Evolutionary conservation across 2,888 invertebrate species (phyloP).

Genomic region (Dasysyrphus albostriatus): DNA sequence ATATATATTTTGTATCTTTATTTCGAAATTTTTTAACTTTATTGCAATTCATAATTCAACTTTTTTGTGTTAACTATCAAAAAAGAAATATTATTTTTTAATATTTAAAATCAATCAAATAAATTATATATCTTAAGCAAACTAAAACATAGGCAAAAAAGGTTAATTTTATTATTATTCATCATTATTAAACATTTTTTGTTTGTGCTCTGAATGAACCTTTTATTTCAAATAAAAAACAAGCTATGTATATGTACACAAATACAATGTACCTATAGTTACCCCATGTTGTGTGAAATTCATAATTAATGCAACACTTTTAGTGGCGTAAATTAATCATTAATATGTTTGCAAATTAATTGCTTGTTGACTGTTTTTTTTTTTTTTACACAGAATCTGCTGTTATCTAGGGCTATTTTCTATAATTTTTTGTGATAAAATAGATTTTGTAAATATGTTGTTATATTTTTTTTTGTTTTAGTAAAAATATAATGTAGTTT

Average conservation of each 20-base stretch:
- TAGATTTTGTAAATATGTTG: not conserved
- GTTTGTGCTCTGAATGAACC: not conserved
- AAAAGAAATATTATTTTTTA: not conserved
- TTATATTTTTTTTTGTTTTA: no score
- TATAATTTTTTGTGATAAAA: not conserved
- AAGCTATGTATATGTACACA: no score
- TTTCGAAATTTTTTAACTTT: not conserved
- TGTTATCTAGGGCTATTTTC: not conserved
- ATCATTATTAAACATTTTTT: not conserved
- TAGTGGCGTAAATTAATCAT: constrained; percentile 59
- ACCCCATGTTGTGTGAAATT: constrained; percentile 13
- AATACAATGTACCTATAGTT: no score
- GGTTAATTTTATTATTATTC: constrained; percentile 7
- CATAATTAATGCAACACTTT: constrained; percentile 56
- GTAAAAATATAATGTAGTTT: no score
- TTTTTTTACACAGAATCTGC: not conserved
- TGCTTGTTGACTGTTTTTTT: constrained; percentile 20
- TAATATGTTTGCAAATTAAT: constrained; percentile 48
- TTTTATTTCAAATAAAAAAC: not conserved
- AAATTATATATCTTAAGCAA: constrained; percentile 37
- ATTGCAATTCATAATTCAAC: not conserved
- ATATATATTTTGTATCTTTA: not conserved
- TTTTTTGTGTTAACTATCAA: not conserved
- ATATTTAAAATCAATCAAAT: constrained; percentile 20
- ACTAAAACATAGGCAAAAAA: not conserved